Base-by-base conservation (phyloP, 2,797 vertebrate species). In the Pangasius larnaudii region DNA sequence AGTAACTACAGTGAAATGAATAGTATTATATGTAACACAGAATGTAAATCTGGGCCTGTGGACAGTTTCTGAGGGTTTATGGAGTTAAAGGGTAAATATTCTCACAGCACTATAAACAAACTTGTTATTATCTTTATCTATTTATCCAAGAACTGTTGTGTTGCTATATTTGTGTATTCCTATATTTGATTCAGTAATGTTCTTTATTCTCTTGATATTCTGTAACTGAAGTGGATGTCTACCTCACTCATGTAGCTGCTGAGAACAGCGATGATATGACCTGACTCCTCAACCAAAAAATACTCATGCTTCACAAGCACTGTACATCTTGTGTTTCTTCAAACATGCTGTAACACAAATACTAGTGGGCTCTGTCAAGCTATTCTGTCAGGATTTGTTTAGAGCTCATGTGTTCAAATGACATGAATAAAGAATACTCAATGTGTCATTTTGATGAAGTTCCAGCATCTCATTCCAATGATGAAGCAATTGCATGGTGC, bases 181-280 rank as follows among this genome's bases (percentile, higher is more conserved):
- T 91, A 91, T 94, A 90, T 93, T 93, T 92, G 79, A 93, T 81
- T 81, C 82, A 92, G 91, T 94, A 85, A 88, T 89, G 77, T 84
- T 89, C 58, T 51, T 67, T 94, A 85, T 91, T 94, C 94, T 94
- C 89, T 92, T 91, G 85, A 90, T 95, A 91, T 94, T 92, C 93
- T 93, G 89, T 93, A 95, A 93, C 89, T 94, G 91, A 92, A 90
- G 87, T 94, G 92, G 90, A 94, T 95, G 96, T 96, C 96, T 97
- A 97, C 96, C 96, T 97, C 96, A 96, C 94, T 93, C 92, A 92
- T 93, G 94, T 93, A 94, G 95, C 95, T 96, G 95, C 94, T 95
- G 94, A 89, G 84, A 94, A 94, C 93, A 94, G 93, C 85, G 87
- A 95, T 94, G 94, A 95, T 94, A 93, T 94, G 93, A 94, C 92